Evolutionary conservation across 2,113 vertebrate genomes (phyloP).

Genomic region (Caranx melampygus): DNA sequence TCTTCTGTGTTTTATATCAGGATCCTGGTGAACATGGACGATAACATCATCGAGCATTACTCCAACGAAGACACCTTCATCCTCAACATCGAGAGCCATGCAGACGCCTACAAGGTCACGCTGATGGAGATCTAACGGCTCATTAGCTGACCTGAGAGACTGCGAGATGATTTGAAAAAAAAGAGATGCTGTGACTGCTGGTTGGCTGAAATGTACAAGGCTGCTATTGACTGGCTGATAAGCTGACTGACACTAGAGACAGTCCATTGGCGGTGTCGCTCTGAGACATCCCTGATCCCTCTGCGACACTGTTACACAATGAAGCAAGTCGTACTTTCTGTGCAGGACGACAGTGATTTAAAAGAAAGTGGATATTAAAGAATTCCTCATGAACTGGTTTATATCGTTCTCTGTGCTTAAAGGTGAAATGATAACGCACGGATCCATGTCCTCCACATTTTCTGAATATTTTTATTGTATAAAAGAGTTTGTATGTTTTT

Average conservation of each 20-base stretch:
- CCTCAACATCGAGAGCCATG: constrained; percentile 91
- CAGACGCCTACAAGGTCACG: constrained; percentile 93
- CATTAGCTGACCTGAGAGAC: constrained; percentile 11
- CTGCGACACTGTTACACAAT: constrained; percentile 47
- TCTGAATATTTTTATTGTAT: constrained; percentile 65
- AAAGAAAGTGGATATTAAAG: constrained; percentile 10
- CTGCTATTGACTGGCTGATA: constrained; percentile 49
- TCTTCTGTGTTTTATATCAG: constrained; percentile 72
- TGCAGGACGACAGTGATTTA: constrained; percentile 18
- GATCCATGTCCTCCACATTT: constrained; percentile 16
- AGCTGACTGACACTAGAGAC: constrained; percentile 57
- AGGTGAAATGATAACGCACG: constrained; percentile 22
- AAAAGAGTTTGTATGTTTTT: constrained; percentile 58
- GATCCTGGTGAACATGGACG: constrained; percentile 98
- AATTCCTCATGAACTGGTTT: constrained; percentile 35
- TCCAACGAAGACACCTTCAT: constrained; percentile 98
- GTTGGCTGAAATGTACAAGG: constrained; percentile 27
- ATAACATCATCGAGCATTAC: constrained; percentile 98
- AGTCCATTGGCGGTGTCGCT: not conserved
- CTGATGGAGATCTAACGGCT: constrained; percentile 89
- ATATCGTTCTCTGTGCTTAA: not conserved
- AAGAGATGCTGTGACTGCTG: constrained; percentile 47
- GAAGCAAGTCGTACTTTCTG: constrained; percentile 50
- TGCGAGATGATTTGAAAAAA: not conserved
- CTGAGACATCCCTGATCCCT: not conserved